Conservation (phyloP, 2,113 vertebrate species). For the Grantiella picta region DNA sequence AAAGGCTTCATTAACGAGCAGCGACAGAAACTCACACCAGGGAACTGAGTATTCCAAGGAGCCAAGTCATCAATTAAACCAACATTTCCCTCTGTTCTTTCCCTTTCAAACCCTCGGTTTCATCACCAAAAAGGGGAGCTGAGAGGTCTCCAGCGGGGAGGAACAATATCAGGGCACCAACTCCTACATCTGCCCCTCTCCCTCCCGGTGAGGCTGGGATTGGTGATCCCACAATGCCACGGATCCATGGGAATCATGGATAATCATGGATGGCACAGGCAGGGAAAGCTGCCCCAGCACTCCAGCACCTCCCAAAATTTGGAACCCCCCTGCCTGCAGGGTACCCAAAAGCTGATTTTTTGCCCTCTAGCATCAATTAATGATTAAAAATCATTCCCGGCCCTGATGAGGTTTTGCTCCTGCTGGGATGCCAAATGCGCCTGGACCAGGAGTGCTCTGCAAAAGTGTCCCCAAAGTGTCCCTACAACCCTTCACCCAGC, state of each 20-base stretch:
- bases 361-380: fast-evolving
- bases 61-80: conserved; percentile 17
- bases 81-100: conserved; percentile 12
- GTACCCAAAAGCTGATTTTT: background rate
- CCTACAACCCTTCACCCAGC: background rate
- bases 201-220: fast-evolving
- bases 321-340: fast-evolving
- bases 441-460: fast-evolving
- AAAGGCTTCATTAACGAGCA: conserved; percentile 21
- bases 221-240: fast-evolving
- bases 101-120: background rate
- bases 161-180: background rate
- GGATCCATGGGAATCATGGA: fast-evolving
- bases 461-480: fast-evolving
- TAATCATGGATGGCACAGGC: background rate
- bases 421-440: fast-evolving
- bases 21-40: background rate
- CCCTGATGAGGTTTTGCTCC: background rate
- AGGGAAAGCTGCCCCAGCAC: background rate
- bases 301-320: background rate
- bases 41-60: background rate
- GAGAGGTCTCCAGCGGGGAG: background rate
- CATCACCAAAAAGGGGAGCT: background rate
- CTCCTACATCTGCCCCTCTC: background rate
- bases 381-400: background rate